Percentiles rank a stretch among this genome's conserved stretches.
Conservation (phyloP, 2,888 invertebrate species). For the Achlya flavicornis region DNA sequence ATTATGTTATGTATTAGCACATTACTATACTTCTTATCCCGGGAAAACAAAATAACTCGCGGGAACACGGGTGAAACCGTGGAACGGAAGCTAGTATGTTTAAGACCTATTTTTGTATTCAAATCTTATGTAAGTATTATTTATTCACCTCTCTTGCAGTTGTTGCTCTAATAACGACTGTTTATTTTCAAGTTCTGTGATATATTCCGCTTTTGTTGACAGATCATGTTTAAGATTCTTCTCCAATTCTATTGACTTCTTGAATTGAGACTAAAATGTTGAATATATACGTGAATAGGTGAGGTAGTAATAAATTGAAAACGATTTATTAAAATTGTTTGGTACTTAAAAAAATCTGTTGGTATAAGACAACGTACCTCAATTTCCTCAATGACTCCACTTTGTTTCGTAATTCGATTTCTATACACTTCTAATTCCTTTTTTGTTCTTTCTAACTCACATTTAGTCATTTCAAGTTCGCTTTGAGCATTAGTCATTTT, state of each 20-base stretch:
- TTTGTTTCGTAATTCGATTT: slow-evolving; percentile 45
- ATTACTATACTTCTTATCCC: no score
- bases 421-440: slow-evolving; percentile 54
- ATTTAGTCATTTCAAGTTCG: slow-evolving; percentile 48
- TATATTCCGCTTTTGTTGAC: slow-evolving; percentile 54
- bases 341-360: no score
- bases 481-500: slow-evolving; percentile 27
- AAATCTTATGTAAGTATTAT: slow-evolving; percentile 2
- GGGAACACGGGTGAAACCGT: no score
- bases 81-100: neutral
- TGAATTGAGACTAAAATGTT: slow-evolving; percentile 50
- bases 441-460: slow-evolving; percentile 47
- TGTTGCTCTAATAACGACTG: slow-evolving; percentile 51
- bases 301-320: no score
- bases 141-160: slow-evolving; percentile 56
- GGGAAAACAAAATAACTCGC: no score
- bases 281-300: no score
- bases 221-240: slow-evolving; percentile 50
- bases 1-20: no score
- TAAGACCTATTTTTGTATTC: neutral
- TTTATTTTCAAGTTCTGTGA: slow-evolving; percentile 58
- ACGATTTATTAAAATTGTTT: no score
- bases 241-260: slow-evolving; percentile 45
- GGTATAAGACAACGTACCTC: slow-evolving; percentile 45
- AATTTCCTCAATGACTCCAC: slow-evolving; percentile 50